Percentiles rank a stretch among this genome's conserved stretches.
Conservation (phyloP, 2,113 vertebrate genomes). For the Leucoraja erinaceus region DNA sequence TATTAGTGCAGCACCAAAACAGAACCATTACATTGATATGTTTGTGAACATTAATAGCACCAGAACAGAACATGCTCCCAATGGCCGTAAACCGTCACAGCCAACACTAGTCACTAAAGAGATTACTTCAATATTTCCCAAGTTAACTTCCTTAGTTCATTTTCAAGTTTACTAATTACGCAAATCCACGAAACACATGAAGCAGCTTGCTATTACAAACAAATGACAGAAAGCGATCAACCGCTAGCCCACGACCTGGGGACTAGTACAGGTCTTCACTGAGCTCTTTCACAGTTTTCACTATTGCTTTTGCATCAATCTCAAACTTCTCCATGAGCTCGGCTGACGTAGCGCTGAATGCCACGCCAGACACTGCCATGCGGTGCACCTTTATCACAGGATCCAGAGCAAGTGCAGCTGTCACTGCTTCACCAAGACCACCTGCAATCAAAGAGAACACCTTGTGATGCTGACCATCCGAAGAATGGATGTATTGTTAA, state of each 20-base stretch:
- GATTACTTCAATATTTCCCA: background rate
- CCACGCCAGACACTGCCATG: conserved; percentile 73
- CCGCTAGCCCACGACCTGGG: background rate
- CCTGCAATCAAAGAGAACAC: conserved; percentile 51
- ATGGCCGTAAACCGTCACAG: background rate
- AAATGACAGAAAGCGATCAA: background rate
- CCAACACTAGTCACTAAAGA: background rate
- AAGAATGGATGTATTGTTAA: background rate
- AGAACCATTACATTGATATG: conserved; percentile 6
- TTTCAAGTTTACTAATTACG: background rate
- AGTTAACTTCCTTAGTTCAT: background rate
- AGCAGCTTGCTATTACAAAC: background rate
- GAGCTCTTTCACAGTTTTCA: conserved; percentile 63
- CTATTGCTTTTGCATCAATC: conserved; percentile 81
- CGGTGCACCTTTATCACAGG: conserved; percentile 66
- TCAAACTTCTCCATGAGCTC: conserved; percentile 86
- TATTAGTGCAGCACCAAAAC: background rate
- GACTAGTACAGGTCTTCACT: background rate
- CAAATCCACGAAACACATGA: background rate
- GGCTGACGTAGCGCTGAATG: conserved; percentile 74
- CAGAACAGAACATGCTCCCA: background rate
- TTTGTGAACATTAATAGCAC: background rate
- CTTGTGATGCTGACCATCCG: background rate
- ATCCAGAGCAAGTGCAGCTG: conserved; percentile 66
- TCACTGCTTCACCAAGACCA: conserved; percentile 81